Evolutionary conservation across 2,888 invertebrate genomes (phyloP).

Genomic region (Thymelicus sylvestris): DNA sequence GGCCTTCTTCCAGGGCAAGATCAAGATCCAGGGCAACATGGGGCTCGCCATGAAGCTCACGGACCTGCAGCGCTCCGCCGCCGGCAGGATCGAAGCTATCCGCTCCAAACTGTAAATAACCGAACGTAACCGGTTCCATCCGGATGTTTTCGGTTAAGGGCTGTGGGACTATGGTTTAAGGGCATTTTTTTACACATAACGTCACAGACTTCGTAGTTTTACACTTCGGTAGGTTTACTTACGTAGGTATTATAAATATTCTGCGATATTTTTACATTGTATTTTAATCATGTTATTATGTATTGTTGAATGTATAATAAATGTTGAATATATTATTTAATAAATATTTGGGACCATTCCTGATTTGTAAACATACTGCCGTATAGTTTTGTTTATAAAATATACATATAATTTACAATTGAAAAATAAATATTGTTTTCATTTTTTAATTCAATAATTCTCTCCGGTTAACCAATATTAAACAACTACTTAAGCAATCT

Average conservation of each 20-base stretch:
- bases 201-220: background rate
- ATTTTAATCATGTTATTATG: background rate
- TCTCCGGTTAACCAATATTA: background rate
- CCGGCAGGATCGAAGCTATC: conserved; percentile 89
- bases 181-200: conserved; percentile 35
- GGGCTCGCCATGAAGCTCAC: conserved; percentile 97
- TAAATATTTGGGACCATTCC: background rate
- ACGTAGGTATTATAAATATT: background rate
- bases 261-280: conserved; percentile 1
- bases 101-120: conserved; percentile 89
- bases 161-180: conserved; percentile 39
- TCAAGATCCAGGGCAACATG: conserved; percentile 98
- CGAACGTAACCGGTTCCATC: conserved; percentile 40
- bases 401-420: background rate
- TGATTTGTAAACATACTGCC: background rate
- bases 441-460: background rate
- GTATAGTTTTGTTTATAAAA: too few relatives aligned
- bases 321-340: background rate
- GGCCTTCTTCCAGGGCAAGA: conserved; percentile 98
- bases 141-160: conserved; percentile 44
- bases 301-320: background rate
- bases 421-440: background rate
- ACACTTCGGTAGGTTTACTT: conserved; percentile 6
- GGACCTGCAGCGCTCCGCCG: conserved; percentile 91
- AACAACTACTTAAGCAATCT: background rate